These are phyloP conservation scores for Tigriopus japonicus DNA, from an alignment of 1,140 invertebrate species.

Conservation along the genomic window DNA sequence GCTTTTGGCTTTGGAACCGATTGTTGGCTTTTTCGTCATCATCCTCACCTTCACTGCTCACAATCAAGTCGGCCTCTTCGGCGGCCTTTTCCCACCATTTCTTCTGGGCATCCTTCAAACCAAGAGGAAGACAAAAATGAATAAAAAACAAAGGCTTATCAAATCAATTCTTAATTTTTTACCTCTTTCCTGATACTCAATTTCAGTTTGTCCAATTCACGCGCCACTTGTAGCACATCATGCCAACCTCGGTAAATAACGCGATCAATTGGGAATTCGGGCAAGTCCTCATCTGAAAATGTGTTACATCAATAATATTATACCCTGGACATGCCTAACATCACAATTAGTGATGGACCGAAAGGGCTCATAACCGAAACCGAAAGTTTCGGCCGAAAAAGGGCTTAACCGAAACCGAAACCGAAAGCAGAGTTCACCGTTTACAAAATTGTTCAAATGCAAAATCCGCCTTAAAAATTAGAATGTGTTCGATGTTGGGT, in stretches of 20 bases:
- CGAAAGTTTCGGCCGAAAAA: no score
- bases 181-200: background rate
- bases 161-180: background rate
- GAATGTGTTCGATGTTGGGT: no score
- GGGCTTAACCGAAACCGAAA: no score
- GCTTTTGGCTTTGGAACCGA: background rate
- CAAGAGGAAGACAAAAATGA: background rate
- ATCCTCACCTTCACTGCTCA: background rate
- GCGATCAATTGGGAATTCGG: constrained; percentile 55
- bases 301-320: constrained; percentile 20
- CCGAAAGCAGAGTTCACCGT: no score
- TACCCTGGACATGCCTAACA: no score
- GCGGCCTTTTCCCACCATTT: constrained; percentile 3
- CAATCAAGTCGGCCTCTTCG: constrained; percentile 2
- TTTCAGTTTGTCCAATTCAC: constrained; percentile 3
- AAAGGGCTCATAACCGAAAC: no score
- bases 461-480: no score
- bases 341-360: no score
- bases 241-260: constrained; percentile 30
- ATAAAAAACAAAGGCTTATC: background rate
- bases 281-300: constrained; percentile 48
- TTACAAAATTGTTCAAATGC: no score
- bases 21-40: background rate
- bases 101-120: background rate
- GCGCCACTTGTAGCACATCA: background rate